These are phyloP conservation scores for Ceratina japonica DNA, from an alignment of 1,140 invertebrate genomes.

Conservation along the genomic window DNA sequence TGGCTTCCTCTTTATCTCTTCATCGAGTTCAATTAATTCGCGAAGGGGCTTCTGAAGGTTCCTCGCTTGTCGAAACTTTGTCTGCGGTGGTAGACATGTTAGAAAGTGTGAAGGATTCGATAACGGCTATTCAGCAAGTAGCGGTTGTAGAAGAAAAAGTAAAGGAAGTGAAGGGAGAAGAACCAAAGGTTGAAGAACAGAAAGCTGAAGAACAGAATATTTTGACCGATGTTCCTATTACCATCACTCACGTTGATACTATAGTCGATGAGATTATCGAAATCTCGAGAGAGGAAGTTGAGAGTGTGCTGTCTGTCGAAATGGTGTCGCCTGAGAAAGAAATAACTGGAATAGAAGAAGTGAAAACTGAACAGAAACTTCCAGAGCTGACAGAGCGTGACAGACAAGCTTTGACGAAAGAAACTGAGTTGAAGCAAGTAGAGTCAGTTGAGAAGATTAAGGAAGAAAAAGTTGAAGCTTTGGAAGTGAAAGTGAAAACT, in stretches of 20 bases:
- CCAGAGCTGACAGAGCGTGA: not conserved
- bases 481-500: not conserved
- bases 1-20: conserved; percentile 56
- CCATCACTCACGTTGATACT: conserved; percentile 49
- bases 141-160: not conserved
- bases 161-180: not conserved
- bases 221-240: conserved; percentile 1
- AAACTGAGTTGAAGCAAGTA: conserved; percentile 1
- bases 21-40: conserved; percentile 56
- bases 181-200: not conserved
- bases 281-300: conserved; percentile 68
- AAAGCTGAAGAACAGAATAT: not conserved
- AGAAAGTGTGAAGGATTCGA: conserved; percentile 60
- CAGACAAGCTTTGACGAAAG: not conserved
- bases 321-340: conserved; percentile 15
- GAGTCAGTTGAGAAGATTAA: no score
- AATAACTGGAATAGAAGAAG: not conserved
- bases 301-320: conserved; percentile 63
- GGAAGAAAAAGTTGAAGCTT: not conserved
- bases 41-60: conserved; percentile 60
- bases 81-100: conserved; percentile 68
- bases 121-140: conserved; percentile 24
- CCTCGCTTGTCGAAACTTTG: conserved; percentile 71
- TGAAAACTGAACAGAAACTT: not conserved
- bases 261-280: conserved; percentile 72